Evolutionary conservation across 2,113 vertebrate species (phyloP).

Genomic region (Porphyrio hochstetteri): DNA sequence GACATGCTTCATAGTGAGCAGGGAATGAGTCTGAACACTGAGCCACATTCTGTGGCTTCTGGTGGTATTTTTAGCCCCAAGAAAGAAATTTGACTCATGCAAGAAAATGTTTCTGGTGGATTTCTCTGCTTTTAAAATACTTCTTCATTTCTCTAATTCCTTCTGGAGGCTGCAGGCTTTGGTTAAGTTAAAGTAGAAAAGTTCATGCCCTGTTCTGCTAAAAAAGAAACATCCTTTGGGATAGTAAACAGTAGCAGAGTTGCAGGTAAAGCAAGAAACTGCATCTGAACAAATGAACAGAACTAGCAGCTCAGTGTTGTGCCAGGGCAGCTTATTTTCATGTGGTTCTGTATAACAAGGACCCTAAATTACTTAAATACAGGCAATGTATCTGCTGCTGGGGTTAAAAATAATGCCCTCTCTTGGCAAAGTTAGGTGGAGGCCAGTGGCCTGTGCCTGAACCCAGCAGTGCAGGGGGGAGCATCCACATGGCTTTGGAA

Average conservation of each 20-base stretch:
- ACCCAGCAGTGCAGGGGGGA: not conserved
- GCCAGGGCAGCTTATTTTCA: not conserved
- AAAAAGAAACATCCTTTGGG: not conserved
- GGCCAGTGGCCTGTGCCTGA: not conserved
- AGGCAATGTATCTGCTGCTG: not conserved
- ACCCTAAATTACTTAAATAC: not conserved
- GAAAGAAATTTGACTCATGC: not conserved
- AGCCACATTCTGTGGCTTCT: not conserved
- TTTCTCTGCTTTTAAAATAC: not conserved
- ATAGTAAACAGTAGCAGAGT: not conserved
- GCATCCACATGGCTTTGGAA: not conserved
- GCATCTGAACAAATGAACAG: not conserved
- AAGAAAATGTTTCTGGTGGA: not conserved
- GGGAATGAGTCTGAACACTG: not conserved
- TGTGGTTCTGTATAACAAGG: not conserved
- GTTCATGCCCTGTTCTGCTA: not conserved
- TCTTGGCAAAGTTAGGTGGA: not conserved
- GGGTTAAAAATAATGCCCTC: conserved; percentile 11
- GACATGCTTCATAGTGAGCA: not conserved
- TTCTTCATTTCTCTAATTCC: not conserved
- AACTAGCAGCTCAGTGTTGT: not conserved
- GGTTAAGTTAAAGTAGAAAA: not conserved
- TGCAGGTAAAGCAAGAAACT: not conserved
- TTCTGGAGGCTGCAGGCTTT: not conserved
- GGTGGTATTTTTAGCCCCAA: not conserved